A percentile compares a stretch with the other conserved stretches of the same genome.
phyloP scores from a whole-genome alignment of 1,140 invertebrate genomes.

The Trissolcus basalis region DNA sequence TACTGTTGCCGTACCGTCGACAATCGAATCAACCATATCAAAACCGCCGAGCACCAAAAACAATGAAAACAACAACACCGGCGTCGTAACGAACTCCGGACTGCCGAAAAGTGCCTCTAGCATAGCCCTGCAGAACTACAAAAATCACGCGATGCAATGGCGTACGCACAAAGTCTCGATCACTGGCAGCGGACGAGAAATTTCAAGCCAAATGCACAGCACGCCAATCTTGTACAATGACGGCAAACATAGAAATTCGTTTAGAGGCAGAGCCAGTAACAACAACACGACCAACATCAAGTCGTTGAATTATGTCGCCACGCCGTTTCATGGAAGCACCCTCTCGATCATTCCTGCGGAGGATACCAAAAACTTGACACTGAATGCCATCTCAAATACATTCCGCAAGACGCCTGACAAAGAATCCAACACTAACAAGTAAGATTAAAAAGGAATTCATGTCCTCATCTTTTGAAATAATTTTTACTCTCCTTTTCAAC shows the following conservation, averaged over 20 bases:
- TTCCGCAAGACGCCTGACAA: conserved; percentile 72
- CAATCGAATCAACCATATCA: conserved; percentile 42
- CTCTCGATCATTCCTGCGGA: conserved; percentile 86
- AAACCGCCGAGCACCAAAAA: conserved; percentile 21
- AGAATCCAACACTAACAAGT: conserved; percentile 64
- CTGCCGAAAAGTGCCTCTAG: conserved; percentile 77
- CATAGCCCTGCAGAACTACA: conserved; percentile 77
- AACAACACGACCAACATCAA: conserved; percentile 84
- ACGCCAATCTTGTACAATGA: conserved; percentile 79
- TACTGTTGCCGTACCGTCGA: conserved; percentile 8
- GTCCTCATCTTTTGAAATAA: no score
- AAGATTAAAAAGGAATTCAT: conserved; percentile 57
- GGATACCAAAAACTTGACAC: conserved; percentile 84
- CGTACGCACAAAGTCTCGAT: conserved; percentile 77
- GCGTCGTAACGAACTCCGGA: conserved; percentile 45
- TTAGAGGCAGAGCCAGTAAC: conserved; percentile 72
- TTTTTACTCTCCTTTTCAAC: no score
- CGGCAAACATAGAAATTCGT: conserved; percentile 60
- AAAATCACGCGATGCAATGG: conserved; percentile 70
- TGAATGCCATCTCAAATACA: conserved; percentile 81
- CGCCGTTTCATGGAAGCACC: conserved; percentile 88
- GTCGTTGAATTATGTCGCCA: conserved; percentile 88
- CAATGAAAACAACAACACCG: conserved; percentile 20
- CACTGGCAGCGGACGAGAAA: conserved; percentile 73
- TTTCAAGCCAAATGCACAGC: conserved; percentile 77